Evolutionary conservation across 2,888 invertebrate species (phyloP).

Genomic region (Nemoura dubitans): DNA sequence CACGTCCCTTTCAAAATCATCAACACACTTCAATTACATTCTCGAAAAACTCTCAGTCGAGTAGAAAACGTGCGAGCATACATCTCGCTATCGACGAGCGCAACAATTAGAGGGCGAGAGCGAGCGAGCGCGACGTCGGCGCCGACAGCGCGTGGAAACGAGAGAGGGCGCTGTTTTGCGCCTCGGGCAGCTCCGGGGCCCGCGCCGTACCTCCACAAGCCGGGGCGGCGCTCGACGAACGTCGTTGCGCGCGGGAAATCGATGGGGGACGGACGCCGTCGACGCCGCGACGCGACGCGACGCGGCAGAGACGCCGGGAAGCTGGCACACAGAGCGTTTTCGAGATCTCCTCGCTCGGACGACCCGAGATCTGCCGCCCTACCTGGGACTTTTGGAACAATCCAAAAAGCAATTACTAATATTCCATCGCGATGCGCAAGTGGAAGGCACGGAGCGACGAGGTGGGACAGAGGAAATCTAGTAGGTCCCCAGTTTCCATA

Average conservation of each 20-base stretch:
- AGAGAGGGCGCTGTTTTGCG: too few relatives aligned
- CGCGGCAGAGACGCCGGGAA: neutral
- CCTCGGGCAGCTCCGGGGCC: too few relatives aligned
- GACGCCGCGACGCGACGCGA: neutral
- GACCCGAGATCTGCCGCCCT: neutral
- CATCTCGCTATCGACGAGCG: neutral
- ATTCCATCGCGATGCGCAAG: neutral
- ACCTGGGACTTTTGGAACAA: neutral
- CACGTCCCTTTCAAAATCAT: neutral
- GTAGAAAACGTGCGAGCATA: neutral
- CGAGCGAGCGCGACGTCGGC: neutral
- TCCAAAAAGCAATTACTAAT: constrained; percentile 7
- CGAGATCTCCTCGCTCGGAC: too few relatives aligned
- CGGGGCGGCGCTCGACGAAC: too few relatives aligned
- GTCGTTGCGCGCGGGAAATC: neutral
- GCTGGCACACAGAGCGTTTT: too few relatives aligned
- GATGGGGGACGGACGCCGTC: neutral
- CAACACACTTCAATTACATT: constrained; percentile 12
- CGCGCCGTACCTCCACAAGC: too few relatives aligned
- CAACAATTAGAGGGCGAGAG: neutral
- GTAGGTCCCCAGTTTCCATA: neutral
- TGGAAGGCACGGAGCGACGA: neutral
- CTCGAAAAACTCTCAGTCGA: neutral
- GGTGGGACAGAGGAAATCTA: neutral
- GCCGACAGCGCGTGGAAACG: neutral